phyloP scores from a whole-genome alignment of 53 echinoderm and acorn worm genomes.

The Stichopus horrens region DNA sequence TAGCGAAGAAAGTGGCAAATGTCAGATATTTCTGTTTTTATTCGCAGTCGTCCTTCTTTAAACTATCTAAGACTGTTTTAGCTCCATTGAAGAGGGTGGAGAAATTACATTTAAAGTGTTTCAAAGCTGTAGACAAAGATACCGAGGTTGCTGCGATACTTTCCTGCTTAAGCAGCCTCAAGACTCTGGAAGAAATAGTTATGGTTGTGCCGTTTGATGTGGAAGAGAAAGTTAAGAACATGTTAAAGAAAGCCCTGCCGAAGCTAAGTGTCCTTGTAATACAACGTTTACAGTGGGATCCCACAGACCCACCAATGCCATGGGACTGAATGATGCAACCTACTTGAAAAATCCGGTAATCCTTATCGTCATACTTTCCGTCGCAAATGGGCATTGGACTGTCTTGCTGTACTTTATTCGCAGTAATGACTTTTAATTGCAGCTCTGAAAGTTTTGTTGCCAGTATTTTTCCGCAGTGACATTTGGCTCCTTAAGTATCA shows the following conservation, averaged over 20 bases:
- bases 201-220: slow-evolving; percentile 18
- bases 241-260: background rate
- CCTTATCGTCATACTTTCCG: too few species aligned
- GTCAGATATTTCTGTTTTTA: slow-evolving; percentile 18
- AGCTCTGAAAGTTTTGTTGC: too few species aligned
- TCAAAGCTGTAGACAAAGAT: background rate
- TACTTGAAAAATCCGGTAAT: too few species aligned
- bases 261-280: background rate
- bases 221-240: background rate
- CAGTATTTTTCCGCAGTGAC: too few species aligned
- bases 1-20: slow-evolving; percentile 7
- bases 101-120: slow-evolving; percentile 18
- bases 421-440: too few species aligned
- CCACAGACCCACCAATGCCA: too few species aligned
- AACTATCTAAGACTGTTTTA: slow-evolving; percentile 6
- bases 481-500: too few species aligned
- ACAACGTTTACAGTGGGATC: background rate
- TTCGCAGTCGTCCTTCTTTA: background rate
- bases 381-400: too few species aligned
- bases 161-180: background rate
- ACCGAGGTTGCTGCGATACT: background rate
- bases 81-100: background rate
- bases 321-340: too few species aligned
- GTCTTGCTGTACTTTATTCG: too few species aligned
- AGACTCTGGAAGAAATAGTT: slow-evolving; percentile 6